Percentiles rank a stretch among this genome's conserved stretches.
Evolutionary conservation across 2,888 invertebrate species (phyloP).

Genomic region (Andrena flavipes): DNA sequence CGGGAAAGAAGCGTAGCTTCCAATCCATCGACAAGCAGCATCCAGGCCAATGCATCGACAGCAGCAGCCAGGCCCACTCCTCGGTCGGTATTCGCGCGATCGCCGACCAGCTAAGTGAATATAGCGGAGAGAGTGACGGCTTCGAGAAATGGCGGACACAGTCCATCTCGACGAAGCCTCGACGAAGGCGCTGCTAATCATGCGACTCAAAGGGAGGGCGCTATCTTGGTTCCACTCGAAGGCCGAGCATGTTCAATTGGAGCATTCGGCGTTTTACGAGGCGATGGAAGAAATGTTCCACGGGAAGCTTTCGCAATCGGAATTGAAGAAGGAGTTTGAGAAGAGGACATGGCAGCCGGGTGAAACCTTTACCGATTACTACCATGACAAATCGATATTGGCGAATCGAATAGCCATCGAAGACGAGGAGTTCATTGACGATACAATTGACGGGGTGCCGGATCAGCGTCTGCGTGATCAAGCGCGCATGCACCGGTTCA

Average conservation of each 20-base stretch:
- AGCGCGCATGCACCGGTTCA: constrained; percentile 5
- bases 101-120: neutral
- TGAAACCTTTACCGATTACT: neutral
- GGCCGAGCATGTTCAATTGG: constrained; percentile 4
- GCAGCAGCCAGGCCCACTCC: neutral
- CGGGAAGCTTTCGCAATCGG: neutral
- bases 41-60: neutral
- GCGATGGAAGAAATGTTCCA: constrained; percentile 14
- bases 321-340: neutral
- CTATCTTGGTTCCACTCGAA: constrained; percentile 11
- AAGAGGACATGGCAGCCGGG: neutral
- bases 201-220: constrained; percentile 1
- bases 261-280: neutral
- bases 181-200: neutral
- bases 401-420: constrained; percentile 6
- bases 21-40: neutral
- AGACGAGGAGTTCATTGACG: neutral
- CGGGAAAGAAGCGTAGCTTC: constrained; percentile 3
- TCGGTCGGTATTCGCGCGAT: constrained; percentile 5
- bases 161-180: neutral
- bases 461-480: constrained; percentile 1
- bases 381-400: constrained; percentile 1
- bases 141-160: constrained; percentile 8
- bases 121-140: neutral
- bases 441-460: neutral